These are phyloP conservation scores for Chlamydotis undulata DNA, from an alignment of 2,113 vertebrate genomes.

Conservation along the genomic window DNA sequence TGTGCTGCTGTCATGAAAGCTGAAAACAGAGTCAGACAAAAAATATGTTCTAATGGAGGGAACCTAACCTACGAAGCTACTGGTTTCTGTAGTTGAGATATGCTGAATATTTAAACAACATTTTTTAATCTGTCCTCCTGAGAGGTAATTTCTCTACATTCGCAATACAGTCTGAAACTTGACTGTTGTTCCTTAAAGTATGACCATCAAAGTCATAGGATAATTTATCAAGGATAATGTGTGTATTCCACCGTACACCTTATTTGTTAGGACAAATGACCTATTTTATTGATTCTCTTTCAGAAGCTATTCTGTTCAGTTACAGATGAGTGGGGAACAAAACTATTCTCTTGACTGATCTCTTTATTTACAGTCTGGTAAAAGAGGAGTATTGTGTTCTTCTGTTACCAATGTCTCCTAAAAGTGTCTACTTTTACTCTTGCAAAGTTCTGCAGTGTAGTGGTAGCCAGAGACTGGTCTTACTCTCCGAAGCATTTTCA, in stretches of 20 bases:
- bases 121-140: not conserved
- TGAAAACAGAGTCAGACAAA: not conserved
- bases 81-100: not conserved
- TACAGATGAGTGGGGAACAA: slow-evolving; percentile 40
- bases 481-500: not conserved
- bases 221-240: slow-evolving; percentile 10
- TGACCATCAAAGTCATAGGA: not conserved
- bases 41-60: not conserved
- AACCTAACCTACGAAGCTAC: not conserved
- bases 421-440: not conserved
- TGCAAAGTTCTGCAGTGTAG: not conserved
- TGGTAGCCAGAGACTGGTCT: not conserved
- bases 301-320: slow-evolving; percentile 26
- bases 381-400: not conserved
- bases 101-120: not conserved
- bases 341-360: slow-evolving; percentile 23
- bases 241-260: not conserved
- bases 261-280: slow-evolving; percentile 53
- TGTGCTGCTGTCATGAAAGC: not conserved
- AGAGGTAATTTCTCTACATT: not conserved
- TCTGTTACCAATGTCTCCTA: not conserved
- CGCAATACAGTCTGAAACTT: not conserved
- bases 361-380: slow-evolving; percentile 45
- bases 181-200: not conserved
- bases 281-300: slow-evolving; percentile 38